phyloP scores from a whole-genome alignment of 2,888 invertebrate genomes.

The Mesorhabditis spiculigera region DNA sequence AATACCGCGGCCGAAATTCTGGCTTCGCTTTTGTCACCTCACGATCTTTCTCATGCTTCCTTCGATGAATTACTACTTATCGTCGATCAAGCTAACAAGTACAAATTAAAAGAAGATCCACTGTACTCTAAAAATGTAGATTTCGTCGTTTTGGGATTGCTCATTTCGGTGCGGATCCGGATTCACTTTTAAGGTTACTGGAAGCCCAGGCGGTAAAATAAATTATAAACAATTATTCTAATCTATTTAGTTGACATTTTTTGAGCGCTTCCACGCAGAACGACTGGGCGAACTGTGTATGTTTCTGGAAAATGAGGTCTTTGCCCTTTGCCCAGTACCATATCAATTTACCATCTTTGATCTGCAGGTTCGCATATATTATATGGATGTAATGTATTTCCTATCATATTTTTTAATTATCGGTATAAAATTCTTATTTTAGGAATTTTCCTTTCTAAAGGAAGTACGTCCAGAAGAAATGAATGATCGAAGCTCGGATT shows the following conservation, averaged over 20 bases:
- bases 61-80: background rate
- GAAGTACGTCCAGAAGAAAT: conserved; percentile 13
- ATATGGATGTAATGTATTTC: background rate
- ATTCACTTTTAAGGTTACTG: conserved; percentile 31
- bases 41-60: background rate
- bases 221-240: background rate
- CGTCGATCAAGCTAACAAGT: background rate
- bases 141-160: conserved; percentile 45
- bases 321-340: conserved; percentile 52
- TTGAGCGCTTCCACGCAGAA: conserved; percentile 39
- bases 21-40: background rate
- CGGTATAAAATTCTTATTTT: conserved; percentile 5
- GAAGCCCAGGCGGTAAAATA: conserved; percentile 19
- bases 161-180: conserved; percentile 35
- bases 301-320: conserved; percentile 55
- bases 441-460: conserved; percentile 49
- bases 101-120: no score
- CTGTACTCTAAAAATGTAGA: conserved; percentile 11
- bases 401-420: background rate
- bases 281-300: conserved; percentile 50
- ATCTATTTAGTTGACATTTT: conserved; percentile 20
- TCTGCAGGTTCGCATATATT: conserved; percentile 33
- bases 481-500: background rate
- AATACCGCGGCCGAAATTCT: background rate
- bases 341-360: conserved; percentile 53